Base-by-base conservation (phyloP, 2,888 invertebrate genomes). In the Sarcophaga subvicina region DNA sequence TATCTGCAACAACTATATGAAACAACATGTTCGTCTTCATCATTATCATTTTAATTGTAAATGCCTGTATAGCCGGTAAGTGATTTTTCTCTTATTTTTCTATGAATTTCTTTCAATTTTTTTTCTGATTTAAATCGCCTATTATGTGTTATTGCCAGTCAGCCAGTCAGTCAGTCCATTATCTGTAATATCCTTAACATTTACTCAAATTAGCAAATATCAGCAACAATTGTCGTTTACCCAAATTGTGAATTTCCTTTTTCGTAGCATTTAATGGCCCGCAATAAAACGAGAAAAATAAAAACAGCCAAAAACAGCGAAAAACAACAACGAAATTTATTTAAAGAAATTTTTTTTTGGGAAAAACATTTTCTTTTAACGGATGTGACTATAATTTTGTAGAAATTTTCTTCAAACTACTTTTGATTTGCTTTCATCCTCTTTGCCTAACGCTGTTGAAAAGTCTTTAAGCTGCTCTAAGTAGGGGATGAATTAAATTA, bases 11-110 rank as follows among this genome's bases (percentile, higher is more conserved):
- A 78, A 22, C 62, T 47, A 79, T 64, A 77, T 69, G 45, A 63
- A 70, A 70, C 90, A 92, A 91, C 90, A 93, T 93, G 93, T 91
- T 93, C 89, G 90, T 92, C 87, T 90, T 93, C 90, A 77, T 84
- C 49, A 91, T 93, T 89, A 91, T 91, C 83, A 90, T 93, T 88
- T 90, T 93, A 88, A 90, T 92, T 89, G 91, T 93, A 84, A 93
- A 93, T 90, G 92, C 92, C 90, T 93, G 94, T 90, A 91, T 93
- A 87, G 93, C 94, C 89, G 93, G 93, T 93, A 90, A 93, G 94
- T 93, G 25, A 22, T 75, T 64, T 54, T 60, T 6, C 12, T 63
- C 25, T 49, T 3, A 27, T 49, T 37, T 20, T 22, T 47, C 63
- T n/a, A n/a, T 60, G 66, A 64, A 64, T 70, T 47, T 64, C 45